Evolutionary conservation across 2,888 invertebrate genomes (phyloP), one percentile per base, ranked within the genome.

Genomic region (Lasius platythorax): DNA sequence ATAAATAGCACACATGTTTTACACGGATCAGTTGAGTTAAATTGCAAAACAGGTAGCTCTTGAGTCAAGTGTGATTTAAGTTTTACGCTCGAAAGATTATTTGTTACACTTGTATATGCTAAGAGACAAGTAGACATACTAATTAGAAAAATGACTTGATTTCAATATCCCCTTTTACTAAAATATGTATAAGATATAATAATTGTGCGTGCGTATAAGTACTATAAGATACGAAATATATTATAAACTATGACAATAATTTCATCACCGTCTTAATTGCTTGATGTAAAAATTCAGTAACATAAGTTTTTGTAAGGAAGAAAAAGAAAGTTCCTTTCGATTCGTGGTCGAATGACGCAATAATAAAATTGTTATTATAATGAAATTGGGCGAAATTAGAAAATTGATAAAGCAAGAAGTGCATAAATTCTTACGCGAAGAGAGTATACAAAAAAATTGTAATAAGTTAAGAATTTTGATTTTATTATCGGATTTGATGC

Each of bases 21-120:
- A 74, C n/a, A 74, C 6, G 30, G 43, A 30, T 73, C 18, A 73
- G 18, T 72, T 15, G 15, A 70, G 5, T 74, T n/a, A 61, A 12
- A 8, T 43, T 74, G 15, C 58, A 8, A 61, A 61, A 61, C 12
- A 18, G 30, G n/a, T 15, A n/a, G 30, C 1, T 46, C 28, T 61
- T 58, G 40, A 61, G 30, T 30, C 11, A 30, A 61, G 56, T 40
- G n/a, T 50, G 2, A 58, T 73, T 58, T n/a, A 74, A 74, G 30
- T 43, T 74, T 58, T 58, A 58, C 23, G 2, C 53, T 74, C 4
- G 4, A 23, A 75, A 43, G 15, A 63, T 63, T 63, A 43, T 74
- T 30, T 33, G 4, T n/a, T n/a, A 46, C 68, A 53, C 37, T 5
- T 37, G 23, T 33, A 58, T 6, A 11, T 61, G 40, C 15, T n/a